phyloP scores from a whole-genome alignment of 92 coral and sea anemone species.

The Pocillopora grandis region DNA sequence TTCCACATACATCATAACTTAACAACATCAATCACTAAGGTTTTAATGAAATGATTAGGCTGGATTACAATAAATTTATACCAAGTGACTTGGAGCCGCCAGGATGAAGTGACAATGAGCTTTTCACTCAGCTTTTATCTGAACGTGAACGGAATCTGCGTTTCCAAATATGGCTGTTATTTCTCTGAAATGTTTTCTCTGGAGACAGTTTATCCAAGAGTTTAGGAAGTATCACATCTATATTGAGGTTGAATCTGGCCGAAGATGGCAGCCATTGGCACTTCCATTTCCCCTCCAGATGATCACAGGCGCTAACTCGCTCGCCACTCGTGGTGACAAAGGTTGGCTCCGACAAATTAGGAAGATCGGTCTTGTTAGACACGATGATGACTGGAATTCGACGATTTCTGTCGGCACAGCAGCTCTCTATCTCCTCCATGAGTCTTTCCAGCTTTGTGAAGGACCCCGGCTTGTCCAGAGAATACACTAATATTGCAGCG shows the following conservation, averaged over 20 bases:
- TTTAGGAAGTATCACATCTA: constrained; percentile 51
- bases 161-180: neutral
- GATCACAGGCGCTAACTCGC: constrained; percentile 39
- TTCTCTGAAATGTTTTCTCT: constrained; percentile 17
- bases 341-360: constrained; percentile 35
- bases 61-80: no score
- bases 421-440: constrained; percentile 71
- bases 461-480: constrained; percentile 65
- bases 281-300: constrained; percentile 68
- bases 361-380: constrained; percentile 70
- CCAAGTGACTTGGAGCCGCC: no score
- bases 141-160: constrained; percentile 2
- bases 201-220: constrained; percentile 47
- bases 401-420: constrained; percentile 40
- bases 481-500: constrained; percentile 83
- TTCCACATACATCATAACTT: no score
- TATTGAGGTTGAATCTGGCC: constrained; percentile 60
- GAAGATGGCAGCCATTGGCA: constrained; percentile 69
- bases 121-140: no score
- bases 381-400: constrained; percentile 74
- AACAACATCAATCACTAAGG: no score
- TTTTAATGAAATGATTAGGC: no score
- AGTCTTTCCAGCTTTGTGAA: constrained; percentile 71
- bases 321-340: constrained; percentile 42
- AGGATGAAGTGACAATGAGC: no score